Conservation (phyloP, 2,113 vertebrate genomes). For the Emberiza fucata region DNA sequence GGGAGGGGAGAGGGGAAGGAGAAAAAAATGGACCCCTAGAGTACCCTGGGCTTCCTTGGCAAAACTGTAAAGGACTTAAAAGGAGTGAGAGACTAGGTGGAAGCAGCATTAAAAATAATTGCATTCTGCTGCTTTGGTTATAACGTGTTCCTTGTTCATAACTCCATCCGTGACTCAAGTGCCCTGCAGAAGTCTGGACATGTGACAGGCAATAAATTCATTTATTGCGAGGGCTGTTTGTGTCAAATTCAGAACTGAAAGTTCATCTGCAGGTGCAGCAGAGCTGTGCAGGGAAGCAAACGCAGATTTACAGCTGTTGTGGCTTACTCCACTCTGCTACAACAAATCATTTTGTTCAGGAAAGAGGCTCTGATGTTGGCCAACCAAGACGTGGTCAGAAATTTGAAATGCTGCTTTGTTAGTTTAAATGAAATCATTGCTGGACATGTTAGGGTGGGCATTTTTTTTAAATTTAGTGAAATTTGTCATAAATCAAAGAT, state of each 20-base stretch:
- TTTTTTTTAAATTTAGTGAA: constrained; percentile 13
- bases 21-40: background rate
- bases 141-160: background rate
- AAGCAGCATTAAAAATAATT: constrained; percentile 11
- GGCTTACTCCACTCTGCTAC: background rate
- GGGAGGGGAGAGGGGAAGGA: background rate
- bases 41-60: background rate
- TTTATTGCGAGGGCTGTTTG: constrained; percentile 29
- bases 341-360: constrained; percentile 53
- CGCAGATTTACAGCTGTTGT: constrained; percentile 59
- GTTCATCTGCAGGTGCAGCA: constrained; percentile 58
- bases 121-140: background rate
- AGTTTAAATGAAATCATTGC: constrained; percentile 25
- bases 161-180: background rate
- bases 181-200: constrained; percentile 25
- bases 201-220: constrained; percentile 45
- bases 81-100: background rate
- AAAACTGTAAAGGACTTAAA: background rate
- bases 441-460: background rate
- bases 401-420: constrained; percentile 32
- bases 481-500: constrained; percentile 23
- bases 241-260: constrained; percentile 46
- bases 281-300: constrained; percentile 11
- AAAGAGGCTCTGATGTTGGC: constrained; percentile 23
- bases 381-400: background rate